Evolutionary conservation across 2,113 vertebrate genomes (phyloP).

Genomic region (Urocitellus parryii): DNA sequence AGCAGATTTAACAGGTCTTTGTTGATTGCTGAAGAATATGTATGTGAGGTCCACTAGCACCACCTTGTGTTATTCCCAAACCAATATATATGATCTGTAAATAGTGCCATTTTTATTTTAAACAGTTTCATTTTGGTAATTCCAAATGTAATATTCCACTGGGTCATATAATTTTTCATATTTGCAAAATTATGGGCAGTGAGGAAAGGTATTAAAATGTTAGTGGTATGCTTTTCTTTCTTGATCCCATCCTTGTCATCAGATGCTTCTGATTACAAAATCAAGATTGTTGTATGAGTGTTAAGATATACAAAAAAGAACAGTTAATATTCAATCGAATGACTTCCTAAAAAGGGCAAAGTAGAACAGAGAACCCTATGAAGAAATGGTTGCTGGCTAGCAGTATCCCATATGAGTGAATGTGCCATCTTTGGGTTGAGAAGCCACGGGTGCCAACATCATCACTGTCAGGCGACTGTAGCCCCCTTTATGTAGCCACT

Average conservation of each 20-base stretch:
- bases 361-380: neutral
- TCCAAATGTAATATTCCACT: neutral
- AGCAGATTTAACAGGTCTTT: neutral
- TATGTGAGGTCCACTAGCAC: neutral
- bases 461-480: neutral
- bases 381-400: neutral
- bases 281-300: neutral
- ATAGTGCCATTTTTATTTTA: neutral
- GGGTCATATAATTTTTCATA: neutral
- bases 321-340: neutral
- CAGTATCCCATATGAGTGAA: neutral
- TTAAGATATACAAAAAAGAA: neutral
- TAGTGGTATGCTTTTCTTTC: neutral
- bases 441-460: neutral
- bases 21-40: neutral
- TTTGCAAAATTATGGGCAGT: neutral
- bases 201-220: slow-evolving; percentile 2
- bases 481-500: neutral
- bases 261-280: neutral
- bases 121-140: neutral
- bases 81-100: neutral
- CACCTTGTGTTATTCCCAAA: slow-evolving; percentile 6
- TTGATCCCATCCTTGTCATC: neutral
- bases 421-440: neutral
- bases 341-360: neutral